A percentile compares a stretch with the other conserved stretches of the same genome.
These are phyloP conservation scores for Leuctra nigra DNA, from an alignment of 2,888 invertebrate genomes.

Conservation along the genomic window DNA sequence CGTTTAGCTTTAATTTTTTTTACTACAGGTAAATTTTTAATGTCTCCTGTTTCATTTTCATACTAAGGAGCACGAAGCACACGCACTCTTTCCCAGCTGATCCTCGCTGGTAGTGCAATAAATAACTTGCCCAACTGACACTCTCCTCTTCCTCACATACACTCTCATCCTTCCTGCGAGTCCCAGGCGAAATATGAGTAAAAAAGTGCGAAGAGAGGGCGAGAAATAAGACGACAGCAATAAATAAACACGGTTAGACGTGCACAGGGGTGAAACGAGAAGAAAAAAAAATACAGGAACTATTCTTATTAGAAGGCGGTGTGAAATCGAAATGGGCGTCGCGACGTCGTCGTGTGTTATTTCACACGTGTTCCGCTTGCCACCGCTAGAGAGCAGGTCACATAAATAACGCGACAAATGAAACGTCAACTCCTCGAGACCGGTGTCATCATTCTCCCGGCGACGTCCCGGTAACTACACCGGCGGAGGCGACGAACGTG, in stretches of 20 bases:
- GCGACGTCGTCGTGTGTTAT: constrained; percentile 11
- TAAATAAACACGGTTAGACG: constrained; percentile 25
- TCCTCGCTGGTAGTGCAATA: neutral
- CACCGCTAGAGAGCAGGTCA: neutral
- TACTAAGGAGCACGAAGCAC: neutral
- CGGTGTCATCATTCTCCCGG: neutral
- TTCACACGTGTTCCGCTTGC: constrained; percentile 6
- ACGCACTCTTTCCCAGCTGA: neutral
- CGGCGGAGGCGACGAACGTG: no score
- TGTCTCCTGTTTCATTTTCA: neutral
- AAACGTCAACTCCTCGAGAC: constrained; percentile 12
- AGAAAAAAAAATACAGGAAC: constrained; percentile 14
- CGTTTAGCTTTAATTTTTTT: no score
- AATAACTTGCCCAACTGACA: constrained; percentile 10
- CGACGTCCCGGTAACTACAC: no score
- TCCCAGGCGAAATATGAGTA: constrained; percentile 38
- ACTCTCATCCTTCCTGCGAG: constrained; percentile 7
- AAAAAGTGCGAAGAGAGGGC: constrained; percentile 37
- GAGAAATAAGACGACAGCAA: constrained; percentile 23
- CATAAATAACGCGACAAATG: constrained; percentile 17
- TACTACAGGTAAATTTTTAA: constrained; percentile 1
- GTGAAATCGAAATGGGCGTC: constrained; percentile 3
- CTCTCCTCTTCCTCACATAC: constrained; percentile 2
- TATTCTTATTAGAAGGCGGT: constrained; percentile 10
- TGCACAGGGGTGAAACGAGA: constrained; percentile 18